A percentile compares a stretch with the other conserved stretches of the same genome.
phyloP scores from a whole-genome alignment of 2,888 invertebrate species.

The Bugula neritina region DNA sequence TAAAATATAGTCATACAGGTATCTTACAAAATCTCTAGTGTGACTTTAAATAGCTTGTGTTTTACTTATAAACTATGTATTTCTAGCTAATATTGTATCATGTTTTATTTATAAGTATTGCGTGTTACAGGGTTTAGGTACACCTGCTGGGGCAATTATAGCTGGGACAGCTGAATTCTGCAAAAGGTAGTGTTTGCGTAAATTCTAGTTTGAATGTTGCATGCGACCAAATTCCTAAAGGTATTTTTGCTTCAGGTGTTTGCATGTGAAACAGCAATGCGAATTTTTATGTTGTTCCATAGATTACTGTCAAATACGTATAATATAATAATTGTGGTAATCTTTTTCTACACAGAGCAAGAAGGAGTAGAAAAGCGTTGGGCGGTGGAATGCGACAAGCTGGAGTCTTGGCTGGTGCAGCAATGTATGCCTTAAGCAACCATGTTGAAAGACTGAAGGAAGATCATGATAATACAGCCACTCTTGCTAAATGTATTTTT shows the following conservation, averaged over 20 bases:
- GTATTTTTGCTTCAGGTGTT: too few relatives aligned
- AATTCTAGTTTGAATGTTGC: background rate
- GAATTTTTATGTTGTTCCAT: background rate
- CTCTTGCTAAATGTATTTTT: conserved; percentile 61
- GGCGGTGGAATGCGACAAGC: conserved; percentile 92
- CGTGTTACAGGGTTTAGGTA: conserved; percentile 65
- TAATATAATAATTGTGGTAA: too few relatives aligned
- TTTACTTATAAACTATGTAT: too few relatives aligned
- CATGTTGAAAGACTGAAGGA: conserved; percentile 65
- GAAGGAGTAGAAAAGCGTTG: conserved; percentile 73
- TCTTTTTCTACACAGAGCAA: conserved; percentile 67
- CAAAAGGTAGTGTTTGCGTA: conserved; percentile 66
- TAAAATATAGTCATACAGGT: too few relatives aligned
- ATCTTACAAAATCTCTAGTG: too few relatives aligned
- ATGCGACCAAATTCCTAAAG: background rate
- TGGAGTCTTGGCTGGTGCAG: conserved; percentile 85
- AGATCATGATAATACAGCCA: conserved; percentile 63
- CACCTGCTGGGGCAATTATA: conserved; percentile 80
- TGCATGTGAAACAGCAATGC: too few relatives aligned
- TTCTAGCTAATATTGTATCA: too few relatives aligned
- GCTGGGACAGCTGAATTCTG: conserved; percentile 61
- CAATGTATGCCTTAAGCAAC: conserved; percentile 70
- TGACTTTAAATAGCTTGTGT: too few relatives aligned
- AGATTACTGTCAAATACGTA: background rate
- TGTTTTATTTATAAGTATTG: too few relatives aligned